Base-by-base conservation (phyloP, 2,113 vertebrate genomes). In the Micromys minutus region DNA sequence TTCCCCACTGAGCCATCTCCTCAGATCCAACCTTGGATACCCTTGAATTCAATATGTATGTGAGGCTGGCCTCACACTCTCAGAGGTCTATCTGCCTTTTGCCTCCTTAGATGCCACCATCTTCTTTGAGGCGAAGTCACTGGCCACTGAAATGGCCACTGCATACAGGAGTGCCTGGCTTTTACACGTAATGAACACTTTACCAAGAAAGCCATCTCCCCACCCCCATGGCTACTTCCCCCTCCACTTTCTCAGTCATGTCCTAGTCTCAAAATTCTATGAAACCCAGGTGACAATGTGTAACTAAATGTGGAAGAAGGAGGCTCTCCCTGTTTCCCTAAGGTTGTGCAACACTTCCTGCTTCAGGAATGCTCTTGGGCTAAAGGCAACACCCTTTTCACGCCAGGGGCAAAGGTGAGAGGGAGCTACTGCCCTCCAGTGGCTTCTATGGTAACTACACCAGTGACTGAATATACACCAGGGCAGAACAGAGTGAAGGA, bases 351-450 rank as follows among this genome's bases (percentile, higher is more conserved):
- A 11, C 47, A 84, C 5, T 85, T 76, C 59, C 76, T 26, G 34
- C 17, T 87, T 95, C 57, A 11, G 42, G 42, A 77, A 67, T 1
- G 15, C 16, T 34, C 9, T 67, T 47, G 94, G 31, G 22, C 57
- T 86, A 4, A 2, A 0, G 13, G 34, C 61, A 26, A n/a, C 36
- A 1, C 55, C 72, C 72, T 24, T 12, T 19, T 65, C 7, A 31
- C 45, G 5, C 8, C 26, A 7, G 47, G 69, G 91, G 89, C 71
- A 65, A 22, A 67, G 87, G 87, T 67, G 79, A 74, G 88, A 55
- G 65, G 36, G 71, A 91, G 65, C 63, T 97, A 63, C 97, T 96
- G 92, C 95, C 96, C 79, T 89, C 94, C 26, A 80, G 94, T 94
- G 97, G 89, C 67, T 5, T 10, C 13, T 22, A 5, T 2, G 52